These are phyloP conservation scores for Lapara coniferarum DNA, from an alignment of 2,888 invertebrate genomes.

Conservation along the genomic window DNA sequence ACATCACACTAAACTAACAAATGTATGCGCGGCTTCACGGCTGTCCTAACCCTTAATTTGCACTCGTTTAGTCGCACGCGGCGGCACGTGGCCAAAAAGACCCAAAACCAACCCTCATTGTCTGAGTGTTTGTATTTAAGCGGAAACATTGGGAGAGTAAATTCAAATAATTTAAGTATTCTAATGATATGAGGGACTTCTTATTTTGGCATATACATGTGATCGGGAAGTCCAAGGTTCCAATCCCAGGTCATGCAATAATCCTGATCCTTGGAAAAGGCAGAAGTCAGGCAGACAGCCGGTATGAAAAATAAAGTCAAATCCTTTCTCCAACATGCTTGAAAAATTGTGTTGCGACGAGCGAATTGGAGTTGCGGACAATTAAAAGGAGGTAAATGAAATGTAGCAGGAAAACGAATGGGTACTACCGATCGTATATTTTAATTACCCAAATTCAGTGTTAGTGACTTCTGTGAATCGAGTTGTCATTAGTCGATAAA, in stretches of 20 bases:
- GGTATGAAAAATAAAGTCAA: too few relatives aligned
- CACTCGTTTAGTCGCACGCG: conserved; percentile 69
- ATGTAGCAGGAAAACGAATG: too few relatives aligned
- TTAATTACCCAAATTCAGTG: too few relatives aligned
- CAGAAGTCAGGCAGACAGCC: too few relatives aligned
- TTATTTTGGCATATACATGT: background rate
- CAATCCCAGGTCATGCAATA: background rate
- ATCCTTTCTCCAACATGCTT: too few relatives aligned
- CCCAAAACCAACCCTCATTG: conserved; percentile 22
- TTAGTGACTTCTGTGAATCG: too few relatives aligned
- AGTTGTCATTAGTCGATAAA: too few relatives aligned
- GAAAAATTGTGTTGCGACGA: too few relatives aligned
- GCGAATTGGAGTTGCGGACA: too few relatives aligned
- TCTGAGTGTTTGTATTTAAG: conserved; percentile 33
- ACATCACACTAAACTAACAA: conserved; percentile 72
- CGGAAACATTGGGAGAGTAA: conserved; percentile 27
- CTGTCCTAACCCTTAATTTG: conserved; percentile 74
- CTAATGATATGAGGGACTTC: conserved; percentile 4
- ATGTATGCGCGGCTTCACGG: conserved; percentile 68
- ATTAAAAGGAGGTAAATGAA: too few relatives aligned
- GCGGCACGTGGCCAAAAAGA: conserved; percentile 57
- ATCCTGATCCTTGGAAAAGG: background rate
- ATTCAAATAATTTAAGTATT: background rate
- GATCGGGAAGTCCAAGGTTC: background rate
- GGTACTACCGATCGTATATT: too few relatives aligned